phyloP scores from a whole-genome alignment of 1,140 invertebrate genomes.

The Leptinotarsa texana region DNA sequence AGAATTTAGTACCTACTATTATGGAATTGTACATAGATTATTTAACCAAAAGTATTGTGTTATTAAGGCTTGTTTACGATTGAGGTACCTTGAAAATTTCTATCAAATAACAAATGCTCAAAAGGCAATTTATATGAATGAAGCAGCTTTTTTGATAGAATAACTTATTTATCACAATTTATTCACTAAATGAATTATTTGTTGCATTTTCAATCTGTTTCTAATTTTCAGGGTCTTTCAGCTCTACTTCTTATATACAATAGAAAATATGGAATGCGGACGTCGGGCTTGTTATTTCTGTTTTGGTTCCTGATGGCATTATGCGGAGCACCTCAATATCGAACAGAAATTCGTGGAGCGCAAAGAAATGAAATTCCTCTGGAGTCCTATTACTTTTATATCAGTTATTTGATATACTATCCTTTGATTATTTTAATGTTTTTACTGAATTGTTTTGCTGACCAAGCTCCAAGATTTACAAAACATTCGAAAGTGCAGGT shows the following conservation, averaged over 20 bases:
- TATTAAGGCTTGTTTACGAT: no score
- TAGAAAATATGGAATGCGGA: constrained; percentile 78
- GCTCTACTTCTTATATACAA: constrained; percentile 75
- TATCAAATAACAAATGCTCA: no score
- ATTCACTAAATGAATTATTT: no score
- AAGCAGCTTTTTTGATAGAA: no score
- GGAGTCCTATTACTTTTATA: constrained; percentile 65
- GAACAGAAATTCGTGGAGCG: constrained; percentile 65
- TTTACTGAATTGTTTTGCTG: constrained; percentile 81
- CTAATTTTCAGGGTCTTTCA: constrained; percentile 65
- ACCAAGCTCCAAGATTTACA: constrained; percentile 69
- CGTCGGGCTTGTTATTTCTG: constrained; percentile 84
- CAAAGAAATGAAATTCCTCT: constrained; percentile 49
- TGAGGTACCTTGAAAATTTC: no score
- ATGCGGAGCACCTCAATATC: constrained; percentile 73
- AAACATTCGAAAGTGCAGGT: constrained; percentile 72
- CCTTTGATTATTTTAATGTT: constrained; percentile 72
- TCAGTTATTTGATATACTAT: constrained; percentile 83
- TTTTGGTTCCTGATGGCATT: constrained; percentile 83
- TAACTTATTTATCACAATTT: no score
- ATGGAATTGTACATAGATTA: no score
- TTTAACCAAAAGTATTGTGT: no score
- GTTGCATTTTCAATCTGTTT: no score
- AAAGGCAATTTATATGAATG: no score
- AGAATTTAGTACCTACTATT: no score